phyloP scores from a whole-genome alignment of 2,888 invertebrate species.

The Perithous albicinctus region DNA sequence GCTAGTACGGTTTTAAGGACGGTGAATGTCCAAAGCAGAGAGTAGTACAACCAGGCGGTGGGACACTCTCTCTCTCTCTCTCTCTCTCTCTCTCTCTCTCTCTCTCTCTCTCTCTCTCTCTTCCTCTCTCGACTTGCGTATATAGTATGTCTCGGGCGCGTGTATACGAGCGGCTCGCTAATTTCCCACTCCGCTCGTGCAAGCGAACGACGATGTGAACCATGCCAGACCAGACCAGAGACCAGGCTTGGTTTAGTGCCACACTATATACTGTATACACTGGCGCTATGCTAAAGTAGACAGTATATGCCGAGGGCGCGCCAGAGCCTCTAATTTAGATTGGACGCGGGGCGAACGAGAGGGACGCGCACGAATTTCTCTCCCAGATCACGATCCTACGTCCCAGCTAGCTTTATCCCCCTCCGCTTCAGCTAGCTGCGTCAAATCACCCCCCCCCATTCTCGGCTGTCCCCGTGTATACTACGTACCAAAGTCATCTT shows the following conservation, averaged over 20 bases:
- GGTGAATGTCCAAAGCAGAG: slow-evolving; percentile 44
- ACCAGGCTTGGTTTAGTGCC: slow-evolving; percentile 57
- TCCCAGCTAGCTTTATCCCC: slow-evolving; percentile 33
- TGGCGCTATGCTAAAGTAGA: slow-evolving; percentile 28
- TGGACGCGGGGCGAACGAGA: slow-evolving; percentile 65
- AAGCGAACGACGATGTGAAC: slow-evolving; percentile 59
- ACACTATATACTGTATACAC: slow-evolving; percentile 32
- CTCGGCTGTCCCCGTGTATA: slow-evolving; percentile 40
- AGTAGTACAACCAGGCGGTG: neutral
- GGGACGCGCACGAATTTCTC: slow-evolving; percentile 69
- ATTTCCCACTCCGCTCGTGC: slow-evolving; percentile 73
- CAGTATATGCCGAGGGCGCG: slow-evolving; percentile 44
- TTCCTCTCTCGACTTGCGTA: slow-evolving; percentile 42
- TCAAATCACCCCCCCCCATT: slow-evolving; percentile 62
- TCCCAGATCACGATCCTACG: slow-evolving; percentile 67
- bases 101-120: too few relatives aligned
- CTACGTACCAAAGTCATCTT: slow-evolving; percentile 33
- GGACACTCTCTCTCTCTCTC: too few relatives aligned
- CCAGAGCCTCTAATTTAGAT: slow-evolving; percentile 71
- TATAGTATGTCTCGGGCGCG: slow-evolving; percentile 46
- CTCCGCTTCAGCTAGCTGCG: slow-evolving; percentile 13
- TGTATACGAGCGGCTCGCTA: slow-evolving; percentile 67
- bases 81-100: too few relatives aligned
- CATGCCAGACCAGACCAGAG: slow-evolving; percentile 50
- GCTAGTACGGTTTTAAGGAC: slow-evolving; percentile 8